Percentiles rank a stretch among this genome's conserved stretches.
Conservation (phyloP, 2,797 vertebrate genomes). For the Craterocephalus amniculus region DNA sequence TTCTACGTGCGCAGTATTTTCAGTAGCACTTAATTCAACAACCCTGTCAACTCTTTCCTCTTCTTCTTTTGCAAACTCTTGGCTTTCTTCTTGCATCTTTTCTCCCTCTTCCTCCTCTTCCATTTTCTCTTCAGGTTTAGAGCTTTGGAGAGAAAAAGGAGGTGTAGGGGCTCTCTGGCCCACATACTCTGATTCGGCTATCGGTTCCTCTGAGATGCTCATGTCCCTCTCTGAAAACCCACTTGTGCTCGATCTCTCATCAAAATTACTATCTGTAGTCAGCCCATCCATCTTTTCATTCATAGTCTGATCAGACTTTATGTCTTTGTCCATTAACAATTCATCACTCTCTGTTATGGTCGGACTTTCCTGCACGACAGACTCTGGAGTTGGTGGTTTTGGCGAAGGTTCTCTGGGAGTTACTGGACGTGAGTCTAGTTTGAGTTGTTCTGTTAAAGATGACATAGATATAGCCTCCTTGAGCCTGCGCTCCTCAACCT, state of each 20-base stretch:
- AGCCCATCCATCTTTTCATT: conserved; percentile 70
- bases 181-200: conserved; percentile 70
- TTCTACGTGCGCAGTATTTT: conserved; percentile 56
- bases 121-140: conserved; percentile 69
- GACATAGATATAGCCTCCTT: conserved; percentile 96
- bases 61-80: conserved; percentile 64
- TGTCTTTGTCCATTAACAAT: conserved; percentile 71
- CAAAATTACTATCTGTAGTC: conserved; percentile 74
- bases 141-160: conserved; percentile 54
- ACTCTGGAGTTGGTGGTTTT: conserved; percentile 70
- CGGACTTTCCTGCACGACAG: conserved; percentile 66
- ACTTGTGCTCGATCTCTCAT: conserved; percentile 75
- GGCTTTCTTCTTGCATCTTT: conserved; percentile 59
- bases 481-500: conserved; percentile 86
- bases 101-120: conserved; percentile 64
- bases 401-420: conserved; percentile 74
- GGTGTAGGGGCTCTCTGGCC: conserved; percentile 67
- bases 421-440: conserved; percentile 78
- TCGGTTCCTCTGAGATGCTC: conserved; percentile 80
- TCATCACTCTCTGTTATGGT: conserved; percentile 70
- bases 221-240: conserved; percentile 80
- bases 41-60: conserved; percentile 44
- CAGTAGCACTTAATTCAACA: conserved; percentile 53
- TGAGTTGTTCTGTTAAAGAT: conserved; percentile 86
- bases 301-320: conserved; percentile 63